Evolutionary conservation across 2,797 vertebrate genomes (phyloP), one percentile per base, ranked within the genome.

Genomic region (Macrochelys suwanniensis): DNA sequence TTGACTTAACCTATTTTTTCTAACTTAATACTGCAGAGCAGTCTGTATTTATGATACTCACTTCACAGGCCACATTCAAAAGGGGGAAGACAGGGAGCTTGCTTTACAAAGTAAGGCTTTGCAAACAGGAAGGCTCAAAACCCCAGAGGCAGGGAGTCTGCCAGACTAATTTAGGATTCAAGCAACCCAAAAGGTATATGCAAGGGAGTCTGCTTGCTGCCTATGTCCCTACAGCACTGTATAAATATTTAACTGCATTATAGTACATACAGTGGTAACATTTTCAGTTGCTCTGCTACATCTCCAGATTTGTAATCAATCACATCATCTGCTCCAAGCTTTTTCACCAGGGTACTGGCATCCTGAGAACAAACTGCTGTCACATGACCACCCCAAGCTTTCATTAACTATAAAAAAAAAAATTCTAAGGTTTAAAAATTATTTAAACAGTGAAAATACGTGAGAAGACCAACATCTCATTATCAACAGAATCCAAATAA

Each of bases 361-460:
- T 99, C 99, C 90, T 98, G 98, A 97, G 99, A 99, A 98, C 99
- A 99, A 84, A 99, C 99, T 12, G 99, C 99, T 1, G 99, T 99
- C 97, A 99, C 99, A 0, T 99, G 99, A 85, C 98, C 99, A 53
- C 98, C 98, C 99, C 99, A 99, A 1, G 99, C 98, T 96, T 99
- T 99, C 97, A 99, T 82, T 95, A 99, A 95, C 99, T 23, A 77
- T 5, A 53, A 37, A 59, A 85, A 91, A 47, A n/a, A 31, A 28
- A 49, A 33, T 7, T 49, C 3, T 84, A 79, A 84, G 90, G 21
- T 82, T 92, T 84, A 89, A 93, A 81, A 88, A 53, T 13, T 23
- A 87, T 10, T 51, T 25, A 93, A 87, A 80, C 42, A 54, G 0
- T 53, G 12, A 84, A 13, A 88, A 74, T 8, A 59, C 57, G 5